Evolutionary conservation across 2,113 vertebrate species (phyloP).

Genomic region (human (Homo sapiens)): DNA sequence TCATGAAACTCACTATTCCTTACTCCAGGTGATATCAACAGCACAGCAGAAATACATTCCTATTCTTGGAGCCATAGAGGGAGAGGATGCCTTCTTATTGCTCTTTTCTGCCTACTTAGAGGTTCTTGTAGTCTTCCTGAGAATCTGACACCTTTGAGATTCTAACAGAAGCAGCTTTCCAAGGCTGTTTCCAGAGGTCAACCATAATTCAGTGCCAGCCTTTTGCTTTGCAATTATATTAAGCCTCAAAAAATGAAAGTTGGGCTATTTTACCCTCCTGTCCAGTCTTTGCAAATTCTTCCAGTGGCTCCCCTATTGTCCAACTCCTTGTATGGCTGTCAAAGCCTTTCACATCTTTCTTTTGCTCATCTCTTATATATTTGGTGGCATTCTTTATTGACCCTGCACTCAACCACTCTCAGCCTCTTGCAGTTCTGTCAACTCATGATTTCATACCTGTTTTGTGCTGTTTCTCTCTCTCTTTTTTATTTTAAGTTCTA

Average conservation of each 20-base stretch:
- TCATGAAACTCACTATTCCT: background rate
- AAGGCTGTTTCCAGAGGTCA: background rate
- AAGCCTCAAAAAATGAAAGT: background rate
- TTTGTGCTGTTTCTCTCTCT: background rate
- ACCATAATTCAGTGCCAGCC: background rate
- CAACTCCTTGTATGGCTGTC: background rate
- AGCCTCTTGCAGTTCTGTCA: background rate
- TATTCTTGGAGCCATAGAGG: no score
- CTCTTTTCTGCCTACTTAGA: background rate
- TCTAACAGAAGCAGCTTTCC: background rate
- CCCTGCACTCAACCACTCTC: background rate
- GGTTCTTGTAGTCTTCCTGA: background rate
- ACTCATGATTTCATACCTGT: background rate
- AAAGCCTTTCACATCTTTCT: background rate
- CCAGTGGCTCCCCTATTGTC: background rate
- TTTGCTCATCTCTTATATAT: background rate
- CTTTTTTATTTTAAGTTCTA: no score
- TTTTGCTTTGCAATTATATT: background rate
- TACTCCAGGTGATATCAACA: background rate
- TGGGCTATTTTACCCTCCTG: background rate
- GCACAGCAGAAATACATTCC: background rate
- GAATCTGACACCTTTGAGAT: background rate
- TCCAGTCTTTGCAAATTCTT: background rate
- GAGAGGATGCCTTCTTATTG: background rate
- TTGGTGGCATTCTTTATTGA: background rate